These are phyloP conservation scores for Galaxias olidus DNA, from an alignment of 2,797 vertebrate species.

Conservation along the genomic window DNA sequence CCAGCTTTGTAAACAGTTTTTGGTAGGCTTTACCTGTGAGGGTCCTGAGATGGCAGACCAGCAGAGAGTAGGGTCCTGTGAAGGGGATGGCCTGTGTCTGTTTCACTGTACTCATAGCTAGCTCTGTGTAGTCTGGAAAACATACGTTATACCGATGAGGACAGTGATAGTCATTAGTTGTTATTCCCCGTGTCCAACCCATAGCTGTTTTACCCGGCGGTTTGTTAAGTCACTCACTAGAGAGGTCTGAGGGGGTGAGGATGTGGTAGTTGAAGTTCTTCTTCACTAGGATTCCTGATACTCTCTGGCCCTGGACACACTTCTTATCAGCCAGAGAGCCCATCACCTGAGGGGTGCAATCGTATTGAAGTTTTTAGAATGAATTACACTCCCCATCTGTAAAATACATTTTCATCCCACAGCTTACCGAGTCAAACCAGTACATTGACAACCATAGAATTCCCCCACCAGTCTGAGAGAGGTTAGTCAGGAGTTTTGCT, in stretches of 20 bases:
- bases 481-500: background rate
- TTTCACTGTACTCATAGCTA: conserved; percentile 91
- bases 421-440: no score
- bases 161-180: no score
- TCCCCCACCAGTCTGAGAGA: background rate
- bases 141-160: no score
- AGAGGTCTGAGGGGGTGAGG: conserved; percentile 89
- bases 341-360: conserved; percentile 82
- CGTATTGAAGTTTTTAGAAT: no score
- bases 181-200: no score
- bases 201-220: no score
- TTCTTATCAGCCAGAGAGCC: conserved; percentile 91
- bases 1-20: no score
- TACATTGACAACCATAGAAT: no score
- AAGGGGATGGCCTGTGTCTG: conserved; percentile 92
- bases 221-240: conserved; percentile 77
- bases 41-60: conserved; percentile 85
- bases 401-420: no score
- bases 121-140: conserved; percentile 87
- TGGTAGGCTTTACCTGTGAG: conserved; percentile 81
- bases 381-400: no score
- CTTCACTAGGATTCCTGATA: conserved; percentile 95
- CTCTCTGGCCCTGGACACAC: conserved; percentile 87
- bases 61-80: conserved; percentile 86
- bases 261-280: conserved; percentile 98